Percentiles rank a stretch among this genome's conserved stretches.
phyloP scores from a whole-genome alignment of 2,888 invertebrate species.

The Spodoptera littoralis region DNA sequence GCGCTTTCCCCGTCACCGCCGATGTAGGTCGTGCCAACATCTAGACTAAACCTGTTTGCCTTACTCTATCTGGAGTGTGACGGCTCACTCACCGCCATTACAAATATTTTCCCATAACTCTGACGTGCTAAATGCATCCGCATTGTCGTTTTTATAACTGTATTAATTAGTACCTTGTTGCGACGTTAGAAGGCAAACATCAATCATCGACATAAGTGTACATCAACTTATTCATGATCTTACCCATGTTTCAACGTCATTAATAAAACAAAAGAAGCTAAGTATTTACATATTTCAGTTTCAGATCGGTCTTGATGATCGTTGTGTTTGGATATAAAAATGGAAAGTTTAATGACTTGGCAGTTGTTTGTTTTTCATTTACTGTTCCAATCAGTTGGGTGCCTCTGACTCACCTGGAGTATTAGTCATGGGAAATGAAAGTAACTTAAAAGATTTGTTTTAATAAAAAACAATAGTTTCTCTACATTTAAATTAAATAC shows the following conservation, averaged over 20 bases:
- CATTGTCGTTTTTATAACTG: conserved; percentile 24
- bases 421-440: conserved; percentile 66
- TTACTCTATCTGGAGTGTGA: conserved; percentile 59
- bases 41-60: conserved; percentile 62
- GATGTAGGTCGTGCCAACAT: conserved; percentile 73
- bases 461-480: too few species aligned
- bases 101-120: conserved; percentile 40
- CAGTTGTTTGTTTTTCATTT: conserved; percentile 49
- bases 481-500: background rate
- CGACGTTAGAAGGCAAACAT: conserved; percentile 12
- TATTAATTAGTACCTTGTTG: conserved; percentile 20
- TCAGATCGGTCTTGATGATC: conserved; percentile 28
- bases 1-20: conserved; percentile 65
- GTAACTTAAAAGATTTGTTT: conserved; percentile 52
- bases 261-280: conserved; percentile 23
- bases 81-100: conserved; percentile 48
- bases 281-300: conserved; percentile 2
- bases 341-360: conserved; percentile 55
- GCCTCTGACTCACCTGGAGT: conserved; percentile 47
- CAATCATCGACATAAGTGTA: conserved; percentile 7
- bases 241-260: conserved; percentile 13
- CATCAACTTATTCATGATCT: conserved; percentile 12
- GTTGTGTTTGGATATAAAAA: conserved; percentile 48
- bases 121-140: conserved; percentile 15
- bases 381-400: conserved; percentile 39